Percentiles rank a stretch among this genome's conserved stretches.
These are phyloP conservation scores for Rhagonycha fulva DNA, from an alignment of 2,888 invertebrate genomes.

Conservation along the genomic window DNA sequence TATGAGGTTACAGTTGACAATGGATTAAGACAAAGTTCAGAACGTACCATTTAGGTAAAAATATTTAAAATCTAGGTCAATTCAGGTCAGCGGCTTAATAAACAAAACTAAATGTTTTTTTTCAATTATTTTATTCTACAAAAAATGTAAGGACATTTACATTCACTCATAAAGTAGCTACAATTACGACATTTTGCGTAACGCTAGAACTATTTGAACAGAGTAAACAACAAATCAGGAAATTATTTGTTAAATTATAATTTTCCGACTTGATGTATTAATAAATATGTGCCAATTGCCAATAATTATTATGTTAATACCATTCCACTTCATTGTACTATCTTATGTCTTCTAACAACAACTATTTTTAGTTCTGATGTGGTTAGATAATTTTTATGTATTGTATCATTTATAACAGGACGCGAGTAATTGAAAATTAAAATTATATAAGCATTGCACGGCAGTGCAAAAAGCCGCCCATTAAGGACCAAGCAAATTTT, in stretches of 20 bases:
- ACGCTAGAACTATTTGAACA: background rate
- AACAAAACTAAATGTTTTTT: background rate
- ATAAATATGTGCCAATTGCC: background rate
- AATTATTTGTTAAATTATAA: background rate
- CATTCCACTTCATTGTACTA: background rate
- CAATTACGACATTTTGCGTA: background rate
- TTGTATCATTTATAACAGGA: slow-evolving; percentile 10
- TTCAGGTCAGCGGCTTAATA: background rate
- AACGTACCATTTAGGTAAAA: background rate
- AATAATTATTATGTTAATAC: background rate
- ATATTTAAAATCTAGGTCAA: background rate
- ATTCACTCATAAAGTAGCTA: too few species aligned
- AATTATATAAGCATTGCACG: background rate
- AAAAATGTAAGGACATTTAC: background rate
- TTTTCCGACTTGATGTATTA: background rate
- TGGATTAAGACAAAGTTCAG: background rate
- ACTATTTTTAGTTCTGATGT: slow-evolving; percentile 19
- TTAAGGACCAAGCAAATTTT: background rate
- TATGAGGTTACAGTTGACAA: background rate
- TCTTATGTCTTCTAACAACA: background rate
- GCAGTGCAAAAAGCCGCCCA: background rate
- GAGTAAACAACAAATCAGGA: background rate
- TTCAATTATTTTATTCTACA: background rate
- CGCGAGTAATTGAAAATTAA: slow-evolving; percentile 10
- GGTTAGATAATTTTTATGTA: slow-evolving; percentile 8